Evolutionary conservation across 1,140 invertebrate genomes (phyloP).

Genomic region (Rhopalosiphum maidis): DNA sequence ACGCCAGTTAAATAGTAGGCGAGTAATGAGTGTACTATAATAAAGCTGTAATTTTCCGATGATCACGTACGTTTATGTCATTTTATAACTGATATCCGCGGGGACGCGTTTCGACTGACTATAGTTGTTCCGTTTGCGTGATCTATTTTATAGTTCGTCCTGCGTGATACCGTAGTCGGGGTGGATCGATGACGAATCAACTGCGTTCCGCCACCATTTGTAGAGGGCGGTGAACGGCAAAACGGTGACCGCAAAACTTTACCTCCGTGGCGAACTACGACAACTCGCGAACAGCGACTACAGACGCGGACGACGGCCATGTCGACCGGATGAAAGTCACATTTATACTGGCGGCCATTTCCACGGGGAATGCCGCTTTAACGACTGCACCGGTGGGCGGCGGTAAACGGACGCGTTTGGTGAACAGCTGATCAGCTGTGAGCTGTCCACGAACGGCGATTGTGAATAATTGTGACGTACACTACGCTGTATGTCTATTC

Average conservation of each 20-base stretch:
- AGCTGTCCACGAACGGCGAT: neutral
- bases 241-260: neutral
- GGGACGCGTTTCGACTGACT: neutral
- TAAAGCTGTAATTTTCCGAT: neutral
- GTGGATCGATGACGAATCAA: neutral
- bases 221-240: neutral
- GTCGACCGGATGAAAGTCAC: conserved; percentile 17
- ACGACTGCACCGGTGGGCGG: conserved; percentile 13
- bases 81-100: neutral
- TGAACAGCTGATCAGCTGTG: conserved; percentile 46
- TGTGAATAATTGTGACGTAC: no score
- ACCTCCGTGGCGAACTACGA: neutral
- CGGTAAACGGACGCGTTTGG: conserved; percentile 32
- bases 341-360: conserved; percentile 57
- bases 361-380: conserved; percentile 51
- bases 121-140: no score
- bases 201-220: neutral
- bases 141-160: neutral
- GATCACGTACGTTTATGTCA: neutral
- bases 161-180: neutral
- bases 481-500: no score
- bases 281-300: neutral
- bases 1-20: neutral
- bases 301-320: neutral
- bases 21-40: neutral